phyloP scores from a whole-genome alignment of 2,888 invertebrate species.

The Diadegma fenestrale region DNA sequence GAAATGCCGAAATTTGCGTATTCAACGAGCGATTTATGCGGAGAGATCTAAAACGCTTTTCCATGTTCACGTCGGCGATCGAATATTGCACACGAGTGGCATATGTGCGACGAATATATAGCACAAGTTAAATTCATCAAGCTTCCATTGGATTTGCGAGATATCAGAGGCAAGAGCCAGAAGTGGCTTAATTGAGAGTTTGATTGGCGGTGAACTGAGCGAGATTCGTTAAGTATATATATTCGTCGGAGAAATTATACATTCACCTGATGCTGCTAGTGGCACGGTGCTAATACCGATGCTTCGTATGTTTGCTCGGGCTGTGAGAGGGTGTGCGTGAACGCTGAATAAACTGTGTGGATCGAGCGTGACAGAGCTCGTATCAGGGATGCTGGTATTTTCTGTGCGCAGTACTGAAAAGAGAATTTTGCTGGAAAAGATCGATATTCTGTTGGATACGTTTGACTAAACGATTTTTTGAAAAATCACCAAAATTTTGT shows the following conservation, averaged over 20 bases:
- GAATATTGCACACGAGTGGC: slow-evolving; percentile 26
- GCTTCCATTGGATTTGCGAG: slow-evolving; percentile 43
- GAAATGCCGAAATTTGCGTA: slow-evolving; percentile 20
- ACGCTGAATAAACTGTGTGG: slow-evolving; percentile 23
- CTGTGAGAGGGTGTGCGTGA: slow-evolving; percentile 7
- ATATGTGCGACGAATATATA: background rate
- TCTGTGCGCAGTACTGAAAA: too few relatives aligned
- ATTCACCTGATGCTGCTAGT: slow-evolving; percentile 21
- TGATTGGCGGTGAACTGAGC: slow-evolving; percentile 63
- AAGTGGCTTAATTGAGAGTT: slow-evolving; percentile 63
- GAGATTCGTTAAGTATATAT: slow-evolving; percentile 52
- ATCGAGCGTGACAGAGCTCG: background rate
- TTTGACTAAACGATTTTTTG: too few relatives aligned
- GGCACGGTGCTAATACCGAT: slow-evolving; percentile 15
- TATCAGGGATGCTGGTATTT: slow-evolving; percentile 20
- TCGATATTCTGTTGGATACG: too few relatives aligned
- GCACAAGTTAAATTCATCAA: slow-evolving; percentile 53
- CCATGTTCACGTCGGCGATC: slow-evolving; percentile 51
- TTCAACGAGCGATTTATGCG: slow-evolving; percentile 23
- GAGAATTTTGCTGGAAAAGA: too few relatives aligned
- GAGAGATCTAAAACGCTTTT: slow-evolving; percentile 55
- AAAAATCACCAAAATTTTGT: too few relatives aligned
- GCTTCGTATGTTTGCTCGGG: background rate
- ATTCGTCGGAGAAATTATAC: slow-evolving; percentile 53
- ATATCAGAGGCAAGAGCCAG: slow-evolving; percentile 40